These are phyloP conservation scores for Mythimna pallens DNA, from an alignment of 2,888 invertebrate genomes.

Conservation along the genomic window DNA sequence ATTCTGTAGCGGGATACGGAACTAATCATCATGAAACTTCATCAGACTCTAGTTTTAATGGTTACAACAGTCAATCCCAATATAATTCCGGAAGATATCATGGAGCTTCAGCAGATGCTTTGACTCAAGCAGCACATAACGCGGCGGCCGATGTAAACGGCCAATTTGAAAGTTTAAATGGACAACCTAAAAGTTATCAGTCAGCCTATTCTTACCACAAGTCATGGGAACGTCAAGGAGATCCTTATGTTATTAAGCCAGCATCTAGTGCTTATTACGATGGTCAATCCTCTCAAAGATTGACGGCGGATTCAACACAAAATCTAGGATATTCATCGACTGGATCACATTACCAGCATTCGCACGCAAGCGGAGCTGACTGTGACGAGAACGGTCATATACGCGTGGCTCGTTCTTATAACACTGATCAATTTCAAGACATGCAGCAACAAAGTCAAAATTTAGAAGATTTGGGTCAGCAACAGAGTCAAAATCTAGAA, in stretches of 20 bases:
- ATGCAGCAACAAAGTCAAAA: slow-evolving; percentile 58
- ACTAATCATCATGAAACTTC: slow-evolving; percentile 55
- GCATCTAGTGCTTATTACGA: slow-evolving; percentile 68
- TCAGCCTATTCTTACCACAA: slow-evolving; percentile 89
- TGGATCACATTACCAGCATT: slow-evolving; percentile 70
- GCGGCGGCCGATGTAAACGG: slow-evolving; percentile 61
- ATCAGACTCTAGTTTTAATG: slow-evolving; percentile 63
- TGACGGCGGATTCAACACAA: slow-evolving; percentile 71
- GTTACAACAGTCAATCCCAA: slow-evolving; percentile 63
- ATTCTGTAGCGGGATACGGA: slow-evolving; percentile 61
- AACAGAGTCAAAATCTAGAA: slow-evolving; percentile 22
- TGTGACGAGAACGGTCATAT: slow-evolving; percentile 79
- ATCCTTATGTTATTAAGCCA: slow-evolving; percentile 87
- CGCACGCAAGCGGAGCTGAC: slow-evolving; percentile 71
- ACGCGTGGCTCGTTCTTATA: slow-evolving; percentile 79
- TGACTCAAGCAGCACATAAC: slow-evolving; percentile 41
- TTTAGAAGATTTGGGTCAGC: slow-evolving; percentile 33
- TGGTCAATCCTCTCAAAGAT: slow-evolving; percentile 74
- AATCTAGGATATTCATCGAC: slow-evolving; percentile 72
- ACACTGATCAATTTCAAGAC: slow-evolving; percentile 61
- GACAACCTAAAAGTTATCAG: slow-evolving; percentile 85
- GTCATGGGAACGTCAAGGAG: slow-evolving; percentile 88
- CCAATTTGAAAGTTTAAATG: slow-evolving; percentile 70
- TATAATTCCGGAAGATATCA: slow-evolving; percentile 61
- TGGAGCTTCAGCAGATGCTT: slow-evolving; percentile 60